Evolutionary conservation across 2,888 invertebrate genomes (phyloP), one percentile per base, ranked within the genome.

Genomic region (Altica lythri): DNA sequence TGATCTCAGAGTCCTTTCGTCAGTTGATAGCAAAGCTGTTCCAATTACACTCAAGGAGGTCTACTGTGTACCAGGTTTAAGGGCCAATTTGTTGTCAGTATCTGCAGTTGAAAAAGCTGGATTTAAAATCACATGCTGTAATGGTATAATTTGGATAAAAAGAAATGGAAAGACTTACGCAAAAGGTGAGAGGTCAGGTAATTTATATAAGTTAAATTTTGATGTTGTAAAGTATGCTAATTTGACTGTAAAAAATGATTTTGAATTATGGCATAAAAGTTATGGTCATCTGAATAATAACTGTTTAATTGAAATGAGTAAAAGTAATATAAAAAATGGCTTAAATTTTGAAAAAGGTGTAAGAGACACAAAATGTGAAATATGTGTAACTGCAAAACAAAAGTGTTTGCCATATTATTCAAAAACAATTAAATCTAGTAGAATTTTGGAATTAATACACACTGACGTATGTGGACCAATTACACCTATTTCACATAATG

Each of bases 371-470:
- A 25, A 25, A 25, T 25, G 25, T 25, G 25, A 25, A 25, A 25
- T 8, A 25, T 25, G 25, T 25, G 50, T 55, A 6, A 44, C 8
- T n/a, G 13, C 46, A 13, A 55, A 55, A 19, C 45, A 51, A 27
- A 55, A 37, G 45, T 45, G 30, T 55, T 29, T 38, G n/a, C 55
- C 51, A 30, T 45, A 55, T 51, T 16, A 51, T 32, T 45, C 51
- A 14, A 55, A 37, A 12, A 45, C 8, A 2, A 8, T n/a, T 5
- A 50, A 17, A 35, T 55, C 51, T 8, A 45, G n/a, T 38, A 45
- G 25, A 25, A 25, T 25, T 25, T 25, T 25, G 8, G 25, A 25
- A 25, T 25, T 25, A 25, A 9, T 25, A 25, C 8, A 25, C 8
- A 25, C 25, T 25, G 25, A 9, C 6, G 27, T 37, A 27, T 30